phyloP scores from a whole-genome alignment of 1,140 invertebrate genomes.

The Aporrectodea caliginosa region DNA sequence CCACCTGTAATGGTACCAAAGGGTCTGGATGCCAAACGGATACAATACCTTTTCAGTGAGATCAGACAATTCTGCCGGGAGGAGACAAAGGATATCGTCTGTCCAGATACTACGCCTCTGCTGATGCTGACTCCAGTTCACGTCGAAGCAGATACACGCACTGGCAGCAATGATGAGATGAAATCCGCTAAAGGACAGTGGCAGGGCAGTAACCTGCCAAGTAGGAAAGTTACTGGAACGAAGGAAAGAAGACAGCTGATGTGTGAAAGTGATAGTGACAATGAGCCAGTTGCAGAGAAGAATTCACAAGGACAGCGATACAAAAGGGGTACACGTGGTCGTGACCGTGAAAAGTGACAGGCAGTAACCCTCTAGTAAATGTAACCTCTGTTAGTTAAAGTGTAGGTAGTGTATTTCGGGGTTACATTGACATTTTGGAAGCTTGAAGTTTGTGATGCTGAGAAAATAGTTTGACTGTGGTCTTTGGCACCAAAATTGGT shows the following conservation, averaged over 20 bases:
- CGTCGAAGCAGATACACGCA: no score
- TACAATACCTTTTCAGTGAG: slow-evolving; percentile 21
- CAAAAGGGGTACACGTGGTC: background rate
- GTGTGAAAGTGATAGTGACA: background rate
- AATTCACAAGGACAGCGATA: no score
- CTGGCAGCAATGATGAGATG: no score
- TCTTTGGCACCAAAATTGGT: no score
- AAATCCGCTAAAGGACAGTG: no score
- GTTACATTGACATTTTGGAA: background rate
- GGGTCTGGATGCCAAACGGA: slow-evolving; percentile 17
- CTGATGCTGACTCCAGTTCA: no score
- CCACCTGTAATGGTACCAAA: slow-evolving; percentile 8
- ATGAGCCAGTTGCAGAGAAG: no score
- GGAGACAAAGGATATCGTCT: slow-evolving; percentile 17
- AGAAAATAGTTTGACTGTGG: no score
- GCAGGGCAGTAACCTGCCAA: no score
- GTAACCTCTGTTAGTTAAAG: background rate
- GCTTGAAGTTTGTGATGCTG: background rate
- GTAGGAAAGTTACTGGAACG: no score
- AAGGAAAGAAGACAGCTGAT: background rate
- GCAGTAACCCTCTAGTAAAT: background rate
- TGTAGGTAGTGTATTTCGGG: background rate
- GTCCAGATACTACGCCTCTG: slow-evolving; percentile 2
- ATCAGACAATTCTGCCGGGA: slow-evolving; percentile 26
- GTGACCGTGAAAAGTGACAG: background rate